Conservation (phyloP, 2,113 vertebrate species). For the Taurulus bubalis region DNA sequence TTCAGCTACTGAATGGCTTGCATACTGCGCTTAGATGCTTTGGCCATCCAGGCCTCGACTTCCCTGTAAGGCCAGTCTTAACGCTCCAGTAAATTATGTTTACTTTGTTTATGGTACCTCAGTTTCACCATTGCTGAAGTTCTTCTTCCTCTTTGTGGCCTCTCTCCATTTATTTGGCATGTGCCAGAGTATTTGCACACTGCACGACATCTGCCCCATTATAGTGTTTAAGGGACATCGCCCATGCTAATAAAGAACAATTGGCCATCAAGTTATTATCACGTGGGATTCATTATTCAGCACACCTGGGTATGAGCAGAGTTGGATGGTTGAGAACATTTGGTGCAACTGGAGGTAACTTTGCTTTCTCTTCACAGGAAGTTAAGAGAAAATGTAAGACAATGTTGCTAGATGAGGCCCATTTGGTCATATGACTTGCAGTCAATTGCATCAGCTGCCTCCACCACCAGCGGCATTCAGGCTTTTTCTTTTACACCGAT, state of each 20-base stretch:
- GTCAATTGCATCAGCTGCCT: conserved; percentile 17
- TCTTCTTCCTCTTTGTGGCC: neutral
- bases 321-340: neutral
- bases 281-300: neutral
- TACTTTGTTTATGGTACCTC: neutral
- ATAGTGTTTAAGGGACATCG: neutral
- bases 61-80: too few species aligned
- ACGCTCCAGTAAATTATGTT: neutral
- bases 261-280: neutral
- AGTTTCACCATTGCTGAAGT: neutral
- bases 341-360: neutral
- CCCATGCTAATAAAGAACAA: neutral
- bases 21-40: neutral
- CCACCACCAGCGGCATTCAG: neutral
- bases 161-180: neutral
- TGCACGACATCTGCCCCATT: neutral
- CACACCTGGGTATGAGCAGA: neutral
- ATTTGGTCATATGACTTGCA: conserved; percentile 25
- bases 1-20: neutral
- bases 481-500: neutral
- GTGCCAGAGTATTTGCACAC: neutral
- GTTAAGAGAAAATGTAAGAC: neutral
- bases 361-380: too few species aligned
- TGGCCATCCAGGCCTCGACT: too few species aligned
- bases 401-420: neutral